A percentile compares a stretch with the other conserved stretches of the same genome.
phyloP scores from a whole-genome alignment of 2,113 vertebrate species.

The Tetraodon nigroviridis region DNA sequence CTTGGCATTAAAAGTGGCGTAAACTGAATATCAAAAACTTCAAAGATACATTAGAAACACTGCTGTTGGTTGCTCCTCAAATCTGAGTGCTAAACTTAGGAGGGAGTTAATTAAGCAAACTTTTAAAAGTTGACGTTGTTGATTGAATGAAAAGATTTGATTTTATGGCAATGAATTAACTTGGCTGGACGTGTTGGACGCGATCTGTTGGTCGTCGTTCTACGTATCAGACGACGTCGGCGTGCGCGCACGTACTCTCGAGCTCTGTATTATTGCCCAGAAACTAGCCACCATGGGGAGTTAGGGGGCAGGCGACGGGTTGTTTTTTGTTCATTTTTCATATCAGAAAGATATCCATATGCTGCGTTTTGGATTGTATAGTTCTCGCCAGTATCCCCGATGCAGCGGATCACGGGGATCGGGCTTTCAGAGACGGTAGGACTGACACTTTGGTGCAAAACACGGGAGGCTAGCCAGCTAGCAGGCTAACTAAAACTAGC shows the following conservation, averaged over 20 bases:
- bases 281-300: conserved; percentile 70
- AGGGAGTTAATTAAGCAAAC: no score
- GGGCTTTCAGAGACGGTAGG: conserved; percentile 70
- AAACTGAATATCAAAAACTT: no score
- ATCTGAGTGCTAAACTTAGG: no score
- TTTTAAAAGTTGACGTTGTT: no score
- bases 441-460: conserved; percentile 53
- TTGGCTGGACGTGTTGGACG: no score
- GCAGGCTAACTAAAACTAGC: conserved; percentile 50
- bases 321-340: conserved; percentile 59
- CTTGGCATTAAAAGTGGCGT: no score
- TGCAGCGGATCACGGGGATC: conserved; percentile 68
- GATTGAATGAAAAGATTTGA: no score
- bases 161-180: background rate
- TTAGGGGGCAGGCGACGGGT: conserved; percentile 58
- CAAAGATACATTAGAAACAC: no score
- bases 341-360: conserved; percentile 54
- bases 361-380: conserved; percentile 57
- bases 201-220: conserved; percentile 13
- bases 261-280: conserved; percentile 60
- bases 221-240: conserved; percentile 17
- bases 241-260: conserved; percentile 55
- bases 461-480: conserved; percentile 56
- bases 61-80: no score
- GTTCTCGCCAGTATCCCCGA: conserved; percentile 68